Evolutionary conservation across 2,797 vertebrate species (phyloP), one percentile per base, ranked within the genome.

Genomic region (Leucoraja ocellata): DNA sequence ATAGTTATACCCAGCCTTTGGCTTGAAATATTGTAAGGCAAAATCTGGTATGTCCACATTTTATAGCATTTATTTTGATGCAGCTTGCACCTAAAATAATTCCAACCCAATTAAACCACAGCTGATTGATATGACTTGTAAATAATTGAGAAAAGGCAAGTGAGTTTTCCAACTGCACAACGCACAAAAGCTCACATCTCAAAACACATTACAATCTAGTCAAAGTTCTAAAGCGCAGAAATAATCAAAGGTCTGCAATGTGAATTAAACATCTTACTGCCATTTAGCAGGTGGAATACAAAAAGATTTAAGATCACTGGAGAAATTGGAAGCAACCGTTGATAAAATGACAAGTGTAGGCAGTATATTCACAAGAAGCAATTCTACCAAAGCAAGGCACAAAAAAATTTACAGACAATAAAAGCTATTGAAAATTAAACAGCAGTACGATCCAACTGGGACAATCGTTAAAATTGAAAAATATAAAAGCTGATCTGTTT

Each of bases 361-460:
- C 88, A 92, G 90, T 92, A 32, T 88, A 71, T 92, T 92, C 90
- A 92, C 90, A 92, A 74, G 54, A 71, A 92, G 90, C 71, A 92
- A 25, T 46, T 92, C 90, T 54, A 92, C 90, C 46, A 71, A 92
- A 92, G 90, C 90, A 91, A 91, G 71, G 90, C 90, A 92, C 90
- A 92, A 92, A 76, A 73, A 91, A 92, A 76, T 54, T 92, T 91
- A 91, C 90, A 25, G 14, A 92, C 90, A 92, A 54, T 36, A 92
- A 84, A 58, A 74, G 68, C 73, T 76, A 92, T 73, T 25, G 58
- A 74, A 92, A 92, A 92, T 46, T 92, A 76, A 92, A 74, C 65
- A 74, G 25, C 63, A 54, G 71, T 92, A 76, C 71, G 1, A 92
- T 92, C 25, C 71, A 76, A 92, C 28, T 92, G 25, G 90, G 39